Conservation (phyloP, 1,140 invertebrate species). For the Drosophila ohnishii region DNA sequence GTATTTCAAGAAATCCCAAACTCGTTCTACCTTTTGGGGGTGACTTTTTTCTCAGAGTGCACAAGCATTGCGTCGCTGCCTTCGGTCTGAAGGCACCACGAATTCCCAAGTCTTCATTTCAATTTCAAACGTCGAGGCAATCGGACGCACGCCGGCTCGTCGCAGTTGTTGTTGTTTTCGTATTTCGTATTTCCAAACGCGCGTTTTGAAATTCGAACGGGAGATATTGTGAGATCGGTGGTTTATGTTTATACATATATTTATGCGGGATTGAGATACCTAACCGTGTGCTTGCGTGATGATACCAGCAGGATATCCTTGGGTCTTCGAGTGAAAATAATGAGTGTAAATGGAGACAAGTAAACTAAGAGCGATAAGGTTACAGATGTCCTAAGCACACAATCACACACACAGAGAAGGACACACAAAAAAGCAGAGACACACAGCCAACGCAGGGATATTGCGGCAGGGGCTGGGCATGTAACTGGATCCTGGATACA, state of each 20-base stretch:
- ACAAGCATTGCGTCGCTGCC: constrained; percentile 9
- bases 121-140: constrained; percentile 40
- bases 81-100: constrained; percentile 12
- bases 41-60: constrained; percentile 22
- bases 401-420: constrained; percentile 7
- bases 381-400: constrained; percentile 74
- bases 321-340: constrained; percentile 37
- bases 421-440: constrained; percentile 4
- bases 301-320: constrained; percentile 39
- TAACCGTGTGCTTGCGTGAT: constrained; percentile 20
- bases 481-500: constrained; percentile 76
- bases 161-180: constrained; percentile 20
- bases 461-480: constrained; percentile 39
- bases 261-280: constrained; percentile 39
- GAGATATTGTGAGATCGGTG: constrained; percentile 30
- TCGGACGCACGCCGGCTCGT: constrained; percentile 49
- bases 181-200: constrained; percentile 18
- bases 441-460: constrained; percentile 21
- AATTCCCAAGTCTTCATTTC: constrained; percentile 47
- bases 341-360: constrained; percentile 58
- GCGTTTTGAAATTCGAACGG: constrained; percentile 31
- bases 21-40: neutral
- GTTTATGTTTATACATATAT: neutral
- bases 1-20: neutral
- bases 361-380: constrained; percentile 74